phyloP scores from a whole-genome alignment of 2,113 vertebrate species.

The Noctilio leporinus region DNA sequence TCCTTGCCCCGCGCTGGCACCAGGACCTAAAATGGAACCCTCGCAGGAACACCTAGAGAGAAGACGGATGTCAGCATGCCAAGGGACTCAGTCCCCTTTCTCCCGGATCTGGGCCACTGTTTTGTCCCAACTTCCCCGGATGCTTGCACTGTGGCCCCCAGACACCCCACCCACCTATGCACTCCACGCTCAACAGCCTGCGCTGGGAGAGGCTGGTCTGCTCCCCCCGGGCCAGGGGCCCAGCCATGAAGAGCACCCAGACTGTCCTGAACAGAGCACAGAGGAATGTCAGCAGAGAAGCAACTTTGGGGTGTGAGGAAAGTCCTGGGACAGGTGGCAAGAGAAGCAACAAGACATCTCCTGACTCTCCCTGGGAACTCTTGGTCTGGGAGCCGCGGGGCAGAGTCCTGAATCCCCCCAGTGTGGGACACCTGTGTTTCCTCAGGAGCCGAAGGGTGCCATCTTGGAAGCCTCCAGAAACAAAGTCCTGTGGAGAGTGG shows the following conservation, averaged over 20 bases:
- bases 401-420: background rate
- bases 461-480: background rate
- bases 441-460: background rate
- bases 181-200: background rate
- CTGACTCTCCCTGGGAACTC: background rate
- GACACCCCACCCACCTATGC: accelerated
- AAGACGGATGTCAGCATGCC: background rate
- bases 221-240: no score
- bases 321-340: background rate
- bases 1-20: accelerated
- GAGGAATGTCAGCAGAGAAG: background rate
- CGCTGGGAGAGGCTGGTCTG: background rate
- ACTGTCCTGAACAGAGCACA: background rate
- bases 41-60: background rate
- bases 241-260: background rate
- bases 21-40: background rate
- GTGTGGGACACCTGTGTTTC: background rate
- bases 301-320: no score
- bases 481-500: background rate
- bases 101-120: background rate
- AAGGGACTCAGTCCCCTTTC: background rate
- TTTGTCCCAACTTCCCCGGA: background rate
- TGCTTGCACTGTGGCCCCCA: no score
- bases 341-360: background rate
- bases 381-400: background rate